Evolutionary conservation across 2,888 invertebrate genomes (phyloP), one percentile per base, ranked within the genome.

Genomic region (Campoletis raptor): DNA sequence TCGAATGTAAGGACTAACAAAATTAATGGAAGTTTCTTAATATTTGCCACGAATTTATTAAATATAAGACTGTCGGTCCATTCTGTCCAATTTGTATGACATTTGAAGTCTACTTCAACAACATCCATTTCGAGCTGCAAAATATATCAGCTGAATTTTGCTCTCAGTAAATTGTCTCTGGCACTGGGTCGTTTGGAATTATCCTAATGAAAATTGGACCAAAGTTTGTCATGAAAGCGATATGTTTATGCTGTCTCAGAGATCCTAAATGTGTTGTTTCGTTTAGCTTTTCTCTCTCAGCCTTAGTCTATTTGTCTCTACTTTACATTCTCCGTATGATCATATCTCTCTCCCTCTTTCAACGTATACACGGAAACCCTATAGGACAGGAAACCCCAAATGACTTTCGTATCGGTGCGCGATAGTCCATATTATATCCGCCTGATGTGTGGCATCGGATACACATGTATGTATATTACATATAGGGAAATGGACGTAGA

Each of bases 371-470:
- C 42, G 54, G 70, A 86, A 84, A 70, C 84, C 78, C 61, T 78
- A 79, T 69, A 84, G 54, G 84, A 79, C 79, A 69, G 86, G 84
- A 84, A 86, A 84, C 81, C 84, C 74, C 81, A 79, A 84, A 84
- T 79, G 83, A 84, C 61, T 84, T 81, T 86, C 66, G 86, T 79
- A 84, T 84, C 74, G 86, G 82, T 84, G 79, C 81, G 78, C 81
- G 81, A 84, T 79, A 81, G 84, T 79, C 78, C 70, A 79, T 83
- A 79, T 84, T 84, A 76, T 82, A 84, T 86, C 83, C 77, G 83
- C 69, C 57, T 70, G 42, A 36, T 67, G 40, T 66, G 57, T 84
- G 74, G 70, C 81, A 74, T 79, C 78, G 64, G 42, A 74, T 48
- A 48, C 45, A 70, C 54, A 64, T 66, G 73, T 54, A 45, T 61